Base-by-base conservation (phyloP, 2,113 vertebrate species). In the Galemys pyrenaicus region DNA sequence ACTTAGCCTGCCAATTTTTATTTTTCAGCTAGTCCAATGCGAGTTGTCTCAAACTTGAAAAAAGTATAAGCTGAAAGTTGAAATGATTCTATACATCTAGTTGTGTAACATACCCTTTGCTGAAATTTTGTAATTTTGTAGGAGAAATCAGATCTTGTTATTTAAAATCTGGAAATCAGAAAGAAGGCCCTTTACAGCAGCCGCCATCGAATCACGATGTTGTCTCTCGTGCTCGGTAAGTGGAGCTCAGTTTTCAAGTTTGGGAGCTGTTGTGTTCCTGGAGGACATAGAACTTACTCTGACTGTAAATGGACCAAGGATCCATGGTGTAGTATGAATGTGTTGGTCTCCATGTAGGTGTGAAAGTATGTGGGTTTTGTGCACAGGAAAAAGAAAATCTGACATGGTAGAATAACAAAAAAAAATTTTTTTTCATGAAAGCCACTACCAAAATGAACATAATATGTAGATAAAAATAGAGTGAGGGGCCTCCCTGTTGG, bases 81-180 rank as follows among this genome's bases (percentile, higher is more conserved):
- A 73, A 73, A 73, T 56, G 26, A 26, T 46, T 8, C 9, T 37
- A 10, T 15, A 19, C 4, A 44, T 22, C 60, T 32, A 46, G 6
- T 16, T 37, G 39, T 35, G 16, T 70, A 68, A 68, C 60, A 44
- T 60, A 8, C 60, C 49, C 77, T 88, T 41, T 64, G 67, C 92
- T 88, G 28, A 41, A 80, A 32, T 78, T 49, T 96, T 56, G 0
- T 96, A 65, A 77, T 96, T 86, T 94, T 96, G 6, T 97, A 98
- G 98, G 98, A 41, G 98, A 98, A 92, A 98, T 98, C 94, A 97
- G 95, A 83, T 98, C 98, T 91, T 98, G 98, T 94, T 98, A 98
- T 77, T 89, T 98, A 89, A 98, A 98, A 95, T 96, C 98, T 93
- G 98, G 98, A 75, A 98, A 97, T 97, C 98, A 98, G 96, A 98